Conservation (phyloP, 2,113 vertebrate species). For the Notothenia rossii region DNA sequence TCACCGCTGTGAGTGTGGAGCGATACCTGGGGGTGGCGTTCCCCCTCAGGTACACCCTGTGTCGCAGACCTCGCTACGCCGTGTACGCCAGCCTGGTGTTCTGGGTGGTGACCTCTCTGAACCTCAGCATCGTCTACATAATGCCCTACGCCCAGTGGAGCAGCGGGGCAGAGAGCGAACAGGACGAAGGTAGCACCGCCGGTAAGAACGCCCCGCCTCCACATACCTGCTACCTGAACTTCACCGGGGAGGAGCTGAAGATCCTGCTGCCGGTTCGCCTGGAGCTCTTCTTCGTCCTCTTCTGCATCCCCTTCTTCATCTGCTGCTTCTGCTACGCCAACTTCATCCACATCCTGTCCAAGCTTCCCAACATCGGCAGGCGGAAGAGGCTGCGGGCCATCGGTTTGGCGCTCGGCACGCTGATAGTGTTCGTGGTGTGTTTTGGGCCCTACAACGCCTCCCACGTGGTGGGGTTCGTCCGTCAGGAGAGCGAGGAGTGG, state of each 20-base stretch:
- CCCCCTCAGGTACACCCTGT: conserved; percentile 85
- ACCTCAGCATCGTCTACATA: conserved; percentile 88
- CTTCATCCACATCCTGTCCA: conserved; percentile 83
- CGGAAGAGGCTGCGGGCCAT: conserved; percentile 80
- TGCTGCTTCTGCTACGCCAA: conserved; percentile 85
- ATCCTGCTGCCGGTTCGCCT: conserved; percentile 83
- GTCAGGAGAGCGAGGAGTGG: conserved; percentile 74
- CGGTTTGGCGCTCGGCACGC: conserved; percentile 82
- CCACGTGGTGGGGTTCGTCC: conserved; percentile 84
- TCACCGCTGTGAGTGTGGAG: conserved; percentile 89
- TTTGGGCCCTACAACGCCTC: conserved; percentile 88
- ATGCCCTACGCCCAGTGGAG: conserved; percentile 68
- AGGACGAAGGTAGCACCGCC: neutral
- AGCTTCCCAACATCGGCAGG: conserved; percentile 76
- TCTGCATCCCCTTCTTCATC: conserved; percentile 85
- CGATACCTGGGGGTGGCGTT: conserved; percentile 90
- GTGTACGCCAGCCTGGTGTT: conserved; percentile 74
- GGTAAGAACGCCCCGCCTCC: neutral
- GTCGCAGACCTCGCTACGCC: conserved; percentile 80
- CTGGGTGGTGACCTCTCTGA: conserved; percentile 85
- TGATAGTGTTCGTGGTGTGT: conserved; percentile 86
- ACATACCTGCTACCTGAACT: conserved; percentile 84
- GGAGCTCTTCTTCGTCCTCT: conserved; percentile 86
- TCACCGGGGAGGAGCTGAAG: conserved; percentile 74
- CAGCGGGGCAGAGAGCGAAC: neutral